Base-by-base conservation (phyloP, 2,113 vertebrate species). In the Plestiodon gilberti region DNA sequence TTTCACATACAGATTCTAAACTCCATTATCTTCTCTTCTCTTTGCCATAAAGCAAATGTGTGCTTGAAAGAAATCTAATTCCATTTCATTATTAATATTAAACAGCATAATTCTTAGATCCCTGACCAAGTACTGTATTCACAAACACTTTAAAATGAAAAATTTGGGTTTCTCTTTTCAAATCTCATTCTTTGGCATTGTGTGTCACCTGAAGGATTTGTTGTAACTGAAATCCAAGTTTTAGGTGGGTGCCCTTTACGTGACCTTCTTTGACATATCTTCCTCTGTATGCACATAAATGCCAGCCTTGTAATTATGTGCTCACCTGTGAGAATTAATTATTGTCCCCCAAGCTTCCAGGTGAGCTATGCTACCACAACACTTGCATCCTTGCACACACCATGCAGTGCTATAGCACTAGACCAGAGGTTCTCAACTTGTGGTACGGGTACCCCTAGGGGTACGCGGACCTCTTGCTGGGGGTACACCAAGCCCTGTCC, bases 131-230 rank as follows among this genome's bases (percentile, higher is more conserved):
- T 30, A 84, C 91, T n/a, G n/a, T n/a, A n/a, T n/a, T 95, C 93
- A 93, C 91, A 89, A 92, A 65, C 81, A 40, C 93, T 95, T 93
- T 94, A 89, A 94, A 93, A 85, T 89, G 89, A 95, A 95, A 93
- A 89, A 95, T 95, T 96, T 96, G 90, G 95, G 94, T 96, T 96
- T 95, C 96, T 96, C 94, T 96, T 96, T 96, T 94, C 92, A 96
- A 94, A 96, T 97, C 95, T 94, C 95, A 96, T 95, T 96, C 93
- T 96, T 96, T 97, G 96, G 95, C 96, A 91, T 93, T 96, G 94
- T 95, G 84, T 96, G 94, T 95, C 95, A 95, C 91, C 93, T 92
- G 96, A 97, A 96, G 96, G 95, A 93, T 94, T 94, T 89, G 94
- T 94, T 96, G 94, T 93, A 94, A 96, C 95, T 96, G 96, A 95